Base-by-base conservation (phyloP, 1,140 invertebrate species). In the Epicauta chinensis region DNA sequence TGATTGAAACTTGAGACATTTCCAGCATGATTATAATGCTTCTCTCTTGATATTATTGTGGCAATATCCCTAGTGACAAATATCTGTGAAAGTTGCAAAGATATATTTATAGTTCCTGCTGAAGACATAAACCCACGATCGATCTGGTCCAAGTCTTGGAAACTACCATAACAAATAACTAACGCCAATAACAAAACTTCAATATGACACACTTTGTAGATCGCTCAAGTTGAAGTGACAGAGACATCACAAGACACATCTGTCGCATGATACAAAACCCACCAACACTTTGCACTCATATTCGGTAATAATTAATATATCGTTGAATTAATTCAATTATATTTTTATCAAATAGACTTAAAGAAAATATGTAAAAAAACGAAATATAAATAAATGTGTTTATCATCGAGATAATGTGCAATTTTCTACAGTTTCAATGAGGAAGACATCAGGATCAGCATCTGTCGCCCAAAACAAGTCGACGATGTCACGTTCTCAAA, bases 131-230 rank as follows among this genome's bases (percentile, higher is more conserved):
- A 46, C 55, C 46, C 45, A 23, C 23, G 43, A 55, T 56, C 59
- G 56, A 60, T 60, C 57, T 58, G 23, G 53, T 37, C 45, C 40
- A 38, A 57, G 51, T 44, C 57, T 48, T 54, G 51, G 32, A 47
- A 55, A 45, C 53, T 55, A 58, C 59, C 57, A 54, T 58, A 59
- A 56, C 59, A 60, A 56, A 58, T 62, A 59, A 62, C 59, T 59
- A 56, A 60, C 48, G 51, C 55, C 56, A 63, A 60, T 62, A 64
- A 61, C 56, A 56, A 65, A 66, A 66, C 60, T 64, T 63, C 62
- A 63, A 66, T 66, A 66, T 64, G 61, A 62, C 58, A 62, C 62
- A 63, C 60, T 56, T 57, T 49, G 54, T 49, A 60, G 55, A 56
- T 55, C 55, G 53, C 53, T 66, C 60, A 61, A 64, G 53, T 64